Evolutionary conservation across 2,888 invertebrate species (phyloP).

Genomic region (Incurvaria masculella): DNA sequence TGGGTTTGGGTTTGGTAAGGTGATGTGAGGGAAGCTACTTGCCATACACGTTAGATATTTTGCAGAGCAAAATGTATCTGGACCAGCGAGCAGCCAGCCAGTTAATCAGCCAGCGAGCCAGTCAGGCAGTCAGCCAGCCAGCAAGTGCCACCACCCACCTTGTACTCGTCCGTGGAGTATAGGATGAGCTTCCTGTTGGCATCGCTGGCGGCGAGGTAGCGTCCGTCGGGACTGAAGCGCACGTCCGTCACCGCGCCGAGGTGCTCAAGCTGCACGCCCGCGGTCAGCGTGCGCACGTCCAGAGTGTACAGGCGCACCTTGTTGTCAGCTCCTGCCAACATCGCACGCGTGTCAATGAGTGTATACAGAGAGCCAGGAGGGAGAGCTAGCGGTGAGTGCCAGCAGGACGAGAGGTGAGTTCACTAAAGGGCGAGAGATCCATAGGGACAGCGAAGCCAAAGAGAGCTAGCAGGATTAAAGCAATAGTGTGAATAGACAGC

Average conservation of each 20-base stretch:
- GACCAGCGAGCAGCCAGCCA: no score
- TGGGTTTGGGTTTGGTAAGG: no score
- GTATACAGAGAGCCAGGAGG: background rate
- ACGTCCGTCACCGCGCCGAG: conserved; percentile 83
- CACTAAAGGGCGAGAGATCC: no score
- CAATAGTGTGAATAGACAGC: no score
- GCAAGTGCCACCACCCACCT: conserved; percentile 65
- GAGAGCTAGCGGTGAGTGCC: background rate
- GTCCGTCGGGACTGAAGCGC: conserved; percentile 85
- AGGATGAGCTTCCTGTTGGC: conserved; percentile 85
- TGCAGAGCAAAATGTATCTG: no score
- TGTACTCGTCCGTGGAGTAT: conserved; percentile 74
- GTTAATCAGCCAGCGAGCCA: no score
- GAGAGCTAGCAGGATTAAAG: no score
- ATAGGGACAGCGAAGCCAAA: no score
- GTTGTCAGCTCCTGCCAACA: conserved; percentile 33
- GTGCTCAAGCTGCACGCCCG: conserved; percentile 63
- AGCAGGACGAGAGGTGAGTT: background rate
- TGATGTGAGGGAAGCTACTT: no score
- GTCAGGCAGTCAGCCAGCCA: no score
- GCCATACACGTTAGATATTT: no score
- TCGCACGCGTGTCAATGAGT: background rate
- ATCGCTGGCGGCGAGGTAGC: conserved; percentile 86
- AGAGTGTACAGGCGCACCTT: conserved; percentile 43
- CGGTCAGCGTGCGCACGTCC: conserved; percentile 27